These are phyloP conservation scores for Eupithecia abbreviata DNA, from an alignment of 2,888 invertebrate species.

Conservation along the genomic window DNA sequence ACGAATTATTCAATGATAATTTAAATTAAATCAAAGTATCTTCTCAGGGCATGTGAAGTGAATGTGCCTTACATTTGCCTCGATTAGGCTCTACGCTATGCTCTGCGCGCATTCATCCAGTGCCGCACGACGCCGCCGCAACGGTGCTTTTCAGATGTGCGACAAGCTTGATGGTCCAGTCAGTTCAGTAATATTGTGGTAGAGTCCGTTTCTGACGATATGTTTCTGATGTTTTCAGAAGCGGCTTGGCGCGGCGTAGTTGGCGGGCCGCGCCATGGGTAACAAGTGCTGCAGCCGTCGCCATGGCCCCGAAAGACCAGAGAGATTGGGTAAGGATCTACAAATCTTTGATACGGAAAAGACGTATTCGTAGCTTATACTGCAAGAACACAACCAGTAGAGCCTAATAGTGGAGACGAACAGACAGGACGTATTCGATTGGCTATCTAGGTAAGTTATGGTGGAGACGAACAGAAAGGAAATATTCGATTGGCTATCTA, in stretches of 20 bases:
- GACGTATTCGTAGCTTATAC: neutral
- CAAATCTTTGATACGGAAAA: neutral
- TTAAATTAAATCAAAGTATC: too few species aligned
- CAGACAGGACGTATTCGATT: neutral
- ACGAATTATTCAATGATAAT: too few species aligned
- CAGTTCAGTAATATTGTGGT: neutral
- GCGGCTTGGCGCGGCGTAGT: constrained; percentile 81
- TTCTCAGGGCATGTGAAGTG: too few species aligned
- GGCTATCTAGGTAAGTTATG: neutral
- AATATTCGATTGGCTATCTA: neutral
- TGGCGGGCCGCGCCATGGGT: constrained; percentile 88
- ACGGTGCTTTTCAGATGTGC: too few species aligned
- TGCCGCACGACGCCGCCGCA: too few species aligned
- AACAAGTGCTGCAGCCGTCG: constrained; percentile 95
- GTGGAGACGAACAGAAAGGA: neutral
- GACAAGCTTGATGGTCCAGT: neutral
- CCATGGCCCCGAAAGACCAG: constrained; percentile 88
- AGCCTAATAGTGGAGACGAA: neutral
- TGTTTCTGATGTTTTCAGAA: constrained; percentile 61
- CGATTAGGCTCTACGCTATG: too few species aligned
- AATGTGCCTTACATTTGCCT: too few species aligned
- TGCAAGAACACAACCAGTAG: neutral
- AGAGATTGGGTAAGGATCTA: constrained; percentile 71
- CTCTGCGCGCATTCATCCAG: too few species aligned
- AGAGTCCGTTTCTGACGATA: neutral